Evolutionary conservation across 2,113 vertebrate species (phyloP), one percentile per base, ranked within the genome.

Genomic region (Erythrolamprus reginae): DNA sequence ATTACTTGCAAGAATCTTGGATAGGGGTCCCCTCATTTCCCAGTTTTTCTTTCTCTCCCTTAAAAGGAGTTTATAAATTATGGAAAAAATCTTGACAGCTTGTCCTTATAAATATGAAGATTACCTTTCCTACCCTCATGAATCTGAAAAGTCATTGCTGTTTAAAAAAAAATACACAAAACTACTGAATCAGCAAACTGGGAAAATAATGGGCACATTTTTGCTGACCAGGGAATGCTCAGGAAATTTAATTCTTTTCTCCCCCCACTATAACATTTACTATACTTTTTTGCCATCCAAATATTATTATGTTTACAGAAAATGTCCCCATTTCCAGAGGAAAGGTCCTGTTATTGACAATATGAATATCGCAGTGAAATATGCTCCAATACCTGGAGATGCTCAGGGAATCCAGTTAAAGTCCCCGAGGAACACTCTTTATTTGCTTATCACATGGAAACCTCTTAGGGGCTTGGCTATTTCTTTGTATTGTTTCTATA

Each of bases 61-160:
- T 87, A 52, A 70, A 93, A 93, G 87, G 90, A 87, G 87, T 96
- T 96, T 95, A 96, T 96, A 96, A 96, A 96, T 96, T 96, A 96
- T 96, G 95, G 93, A 96, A 96, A 96, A 92, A 91, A n/a, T 94
- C 93, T 90, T 96, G 96, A 95, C 95, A 96, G 94, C 94, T 88
- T 95, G 92, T 96, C 95, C 95, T 96, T 96, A 96, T 96, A 95
- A 96, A 96, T 95, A 96, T 96, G 95, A 96, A 96, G 93, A 95
- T 96, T 96, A 92, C 95, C 93, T 95, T 53, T 86, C 88, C 93
- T 94, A 92, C 50, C 86, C 89, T 95, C 94, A 94, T 95, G 95
- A 95, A 95, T 95, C 93, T 94, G 93, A 95, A 96, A 96, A 96
- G 95, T 95, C 95, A 95, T 83, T 88, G 95, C 92, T 95, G n/a